These are phyloP conservation scores for Teinopalpus imperialis DNA, from an alignment of 2,888 invertebrate species.

Conservation along the genomic window DNA sequence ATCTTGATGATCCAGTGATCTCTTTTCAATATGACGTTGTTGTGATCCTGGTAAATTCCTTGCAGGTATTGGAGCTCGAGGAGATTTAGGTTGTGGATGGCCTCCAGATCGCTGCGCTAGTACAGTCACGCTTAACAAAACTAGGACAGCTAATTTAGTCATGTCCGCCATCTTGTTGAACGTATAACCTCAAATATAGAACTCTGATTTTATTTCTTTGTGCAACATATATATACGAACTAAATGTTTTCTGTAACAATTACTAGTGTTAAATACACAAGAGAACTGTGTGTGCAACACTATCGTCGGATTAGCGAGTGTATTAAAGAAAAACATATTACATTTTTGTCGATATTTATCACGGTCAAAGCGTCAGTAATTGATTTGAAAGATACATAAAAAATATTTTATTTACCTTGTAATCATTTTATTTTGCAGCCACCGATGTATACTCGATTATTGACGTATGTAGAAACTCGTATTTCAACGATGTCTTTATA, in stretches of 20 bases:
- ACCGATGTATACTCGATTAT: conserved; percentile 3
- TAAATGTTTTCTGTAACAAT: conserved; percentile 37
- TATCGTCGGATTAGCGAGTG: conserved; percentile 29
- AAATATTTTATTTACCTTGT: conserved; percentile 6
- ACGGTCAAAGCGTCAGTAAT: background rate
- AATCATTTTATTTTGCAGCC: conserved; percentile 1
- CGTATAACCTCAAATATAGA: conserved; percentile 19
- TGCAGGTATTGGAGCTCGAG: background rate
- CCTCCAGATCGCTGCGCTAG: conserved; percentile 30
- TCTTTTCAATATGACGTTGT: conserved; percentile 49
- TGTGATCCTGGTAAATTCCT: conserved; percentile 6
- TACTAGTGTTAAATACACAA: conserved; percentile 26
- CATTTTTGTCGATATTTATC: conserved; percentile 20
- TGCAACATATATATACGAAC: conserved; percentile 29
- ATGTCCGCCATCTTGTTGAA: conserved; percentile 44
- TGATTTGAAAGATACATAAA: conserved; percentile 8
- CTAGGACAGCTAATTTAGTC: conserved; percentile 41
- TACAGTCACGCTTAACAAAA: conserved; percentile 41
- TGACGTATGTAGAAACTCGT: conserved; percentile 15
- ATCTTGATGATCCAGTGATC: conserved; percentile 41
- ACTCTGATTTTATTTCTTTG: conserved; percentile 22
- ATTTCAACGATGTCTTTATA: background rate
- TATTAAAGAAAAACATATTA: conserved; percentile 10
- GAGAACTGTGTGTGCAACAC: conserved; percentile 29
- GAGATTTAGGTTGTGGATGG: conserved; percentile 23